Evolutionary conservation across 2,888 invertebrate species (phyloP).

Genomic region (Chrysolina americana): DNA sequence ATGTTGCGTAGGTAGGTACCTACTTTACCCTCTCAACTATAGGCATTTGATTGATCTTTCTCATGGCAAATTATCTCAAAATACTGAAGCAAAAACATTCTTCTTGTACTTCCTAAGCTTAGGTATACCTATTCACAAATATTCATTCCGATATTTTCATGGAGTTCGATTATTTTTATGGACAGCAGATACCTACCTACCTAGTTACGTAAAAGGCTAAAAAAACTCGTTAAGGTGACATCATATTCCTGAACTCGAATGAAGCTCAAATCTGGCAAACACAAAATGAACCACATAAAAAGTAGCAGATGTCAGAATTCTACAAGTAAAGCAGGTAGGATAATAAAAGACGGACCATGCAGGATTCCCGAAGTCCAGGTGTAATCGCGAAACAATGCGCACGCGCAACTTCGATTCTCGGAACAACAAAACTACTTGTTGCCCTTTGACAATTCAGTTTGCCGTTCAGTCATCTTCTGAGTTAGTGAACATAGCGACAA

Average conservation of each 20-base stretch:
- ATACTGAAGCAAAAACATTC: too few species aligned
- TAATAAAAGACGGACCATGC: constrained; percentile 31
- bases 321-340: constrained; percentile 37
- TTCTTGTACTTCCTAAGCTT: too few species aligned
- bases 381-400: constrained; percentile 33
- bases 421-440: constrained; percentile 47
- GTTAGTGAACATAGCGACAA: constrained; percentile 22
- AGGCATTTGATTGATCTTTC: too few species aligned
- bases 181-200: too few species aligned
- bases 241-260: constrained; percentile 10
- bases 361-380: constrained; percentile 45
- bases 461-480: background rate
- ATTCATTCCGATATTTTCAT: too few species aligned
- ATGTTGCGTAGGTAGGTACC: too few species aligned
- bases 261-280: constrained; percentile 15
- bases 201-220: background rate
- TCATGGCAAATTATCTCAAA: too few species aligned
- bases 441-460: constrained; percentile 36
- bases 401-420: constrained; percentile 30
- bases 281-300: constrained; percentile 28
- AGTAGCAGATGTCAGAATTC: constrained; percentile 42
- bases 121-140: too few species aligned
- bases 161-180: too few species aligned
- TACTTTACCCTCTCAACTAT: too few species aligned
- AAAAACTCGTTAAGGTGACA: constrained; percentile 13